A percentile compares a stretch with the other conserved stretches of the same genome.
Conservation (phyloP, 2,113 vertebrate species). For the Fregetta grallaria region DNA sequence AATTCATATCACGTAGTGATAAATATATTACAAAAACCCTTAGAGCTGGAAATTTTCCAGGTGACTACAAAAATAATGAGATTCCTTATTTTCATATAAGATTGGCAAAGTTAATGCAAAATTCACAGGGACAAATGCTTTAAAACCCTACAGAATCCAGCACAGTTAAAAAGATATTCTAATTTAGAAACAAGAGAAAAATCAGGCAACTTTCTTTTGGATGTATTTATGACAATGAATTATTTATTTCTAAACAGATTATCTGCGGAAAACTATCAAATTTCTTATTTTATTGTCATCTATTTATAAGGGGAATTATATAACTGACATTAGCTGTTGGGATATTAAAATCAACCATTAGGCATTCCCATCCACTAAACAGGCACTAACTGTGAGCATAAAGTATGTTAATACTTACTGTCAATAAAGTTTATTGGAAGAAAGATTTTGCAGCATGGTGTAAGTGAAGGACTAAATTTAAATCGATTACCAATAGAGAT, state of each 20-base stretch:
- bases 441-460: not conserved
- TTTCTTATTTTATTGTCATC: not conserved
- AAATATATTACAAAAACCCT: slow-evolving; percentile 36
- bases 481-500: not conserved
- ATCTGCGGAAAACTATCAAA: not conserved
- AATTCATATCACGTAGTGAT: slow-evolving; percentile 12
- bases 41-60: slow-evolving; percentile 5
- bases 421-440: not conserved
- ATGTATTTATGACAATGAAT: not conserved
- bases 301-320: not conserved
- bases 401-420: slow-evolving; percentile 32
- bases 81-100: not conserved
- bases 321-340: slow-evolving; percentile 19
- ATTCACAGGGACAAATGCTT: not conserved
- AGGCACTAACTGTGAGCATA: slow-evolving; percentile 17
- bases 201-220: not conserved
- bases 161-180: not conserved
- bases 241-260: not conserved
- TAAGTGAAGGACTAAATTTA: not conserved
- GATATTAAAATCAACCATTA: not conserved
- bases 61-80: not conserved
- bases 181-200: not conserved
- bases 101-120: not conserved
- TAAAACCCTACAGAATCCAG: not conserved
- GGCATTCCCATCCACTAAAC: slow-evolving; percentile 37